Percentiles rank a stretch among this genome's conserved stretches.
These are phyloP conservation scores for Melipona bicolor DNA, from an alignment of 2,888 invertebrate genomes.

Conservation along the genomic window DNA sequence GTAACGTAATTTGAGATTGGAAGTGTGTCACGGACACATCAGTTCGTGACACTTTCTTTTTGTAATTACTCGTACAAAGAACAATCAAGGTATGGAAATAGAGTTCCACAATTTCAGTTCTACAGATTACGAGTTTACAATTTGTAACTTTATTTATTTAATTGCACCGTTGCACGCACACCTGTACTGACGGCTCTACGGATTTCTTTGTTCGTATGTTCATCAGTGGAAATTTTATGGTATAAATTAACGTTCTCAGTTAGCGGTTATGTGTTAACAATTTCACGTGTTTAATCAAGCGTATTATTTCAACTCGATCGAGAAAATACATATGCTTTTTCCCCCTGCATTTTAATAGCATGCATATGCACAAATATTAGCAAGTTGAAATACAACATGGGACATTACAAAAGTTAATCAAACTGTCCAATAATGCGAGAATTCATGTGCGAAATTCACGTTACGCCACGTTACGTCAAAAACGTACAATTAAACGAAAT, in stretches of 20 bases:
- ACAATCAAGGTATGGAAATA: not conserved
- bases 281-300: not conserved
- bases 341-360: not conserved
- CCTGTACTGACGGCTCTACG: not conserved
- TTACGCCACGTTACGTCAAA: not conserved
- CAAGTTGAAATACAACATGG: not conserved
- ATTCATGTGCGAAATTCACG: not conserved
- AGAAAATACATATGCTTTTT: no score
- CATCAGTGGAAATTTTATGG: no score
- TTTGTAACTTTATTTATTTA: not conserved
- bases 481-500: not conserved
- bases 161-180: not conserved
- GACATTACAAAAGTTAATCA: not conserved
- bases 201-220: not conserved
- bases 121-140: not conserved
- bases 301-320: not conserved
- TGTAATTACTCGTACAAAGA: conserved; percentile 1
- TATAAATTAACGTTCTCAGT: not conserved
- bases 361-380: not conserved
- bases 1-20: not conserved
- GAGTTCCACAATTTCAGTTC: not conserved
- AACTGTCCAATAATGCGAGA: not conserved
- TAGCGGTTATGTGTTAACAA: not conserved
- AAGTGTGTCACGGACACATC: not conserved
- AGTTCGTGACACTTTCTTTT: not conserved